Evolutionary conservation across 2,888 invertebrate species (phyloP), one percentile per base, ranked within the genome.

Genomic region (Sphaeridia pumilis): DNA sequence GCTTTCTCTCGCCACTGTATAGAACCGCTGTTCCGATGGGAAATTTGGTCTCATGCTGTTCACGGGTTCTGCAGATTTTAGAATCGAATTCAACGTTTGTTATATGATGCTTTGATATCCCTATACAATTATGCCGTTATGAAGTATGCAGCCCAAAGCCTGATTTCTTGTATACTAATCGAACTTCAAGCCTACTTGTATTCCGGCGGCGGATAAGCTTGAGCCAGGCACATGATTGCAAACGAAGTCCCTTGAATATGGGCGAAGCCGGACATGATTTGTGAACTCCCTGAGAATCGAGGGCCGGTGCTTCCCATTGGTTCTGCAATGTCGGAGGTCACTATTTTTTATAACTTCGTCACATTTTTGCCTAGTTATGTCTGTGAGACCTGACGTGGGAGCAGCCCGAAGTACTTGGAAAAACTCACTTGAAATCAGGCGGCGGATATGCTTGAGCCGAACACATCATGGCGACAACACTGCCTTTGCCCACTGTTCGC

Each of bases 301-400:
- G 71, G 72, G 59, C 67, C 69, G 45, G 71, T 71, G 51, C 68
- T 69, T 63, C 71, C 71, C 52, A 70, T 69, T 58, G 72, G 70
- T 65, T 71, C 71, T 71, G 68, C 57, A 68, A n/a, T n/a, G n/a
- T n/a, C n/a, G n/a, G n/a, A n/a, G n/a, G n/a, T n/a, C n/a, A n/a
- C n/a, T n/a, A n/a, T n/a, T n/a, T n/a, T n/a, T n/a, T n/a, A n/a
- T n/a, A n/a, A n/a, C n/a, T n/a, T n/a, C n/a, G n/a, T n/a, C n/a
- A n/a, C n/a, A n/a, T n/a, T n/a, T n/a, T n/a, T n/a, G n/a, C n/a
- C n/a, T n/a, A n/a, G n/a, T n/a, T n/a, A n/a, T n/a, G n/a, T n/a
- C n/a, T n/a, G n/a, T 36, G 7, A 36, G n/a, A n/a, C 17, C 36
- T 3, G 36, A 36, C 36, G n/a, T 20, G 36, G 36, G 3, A 31